These are phyloP conservation scores for Napeogenes sylphis DNA, from an alignment of 2,888 invertebrate species.

Conservation along the genomic window DNA sequence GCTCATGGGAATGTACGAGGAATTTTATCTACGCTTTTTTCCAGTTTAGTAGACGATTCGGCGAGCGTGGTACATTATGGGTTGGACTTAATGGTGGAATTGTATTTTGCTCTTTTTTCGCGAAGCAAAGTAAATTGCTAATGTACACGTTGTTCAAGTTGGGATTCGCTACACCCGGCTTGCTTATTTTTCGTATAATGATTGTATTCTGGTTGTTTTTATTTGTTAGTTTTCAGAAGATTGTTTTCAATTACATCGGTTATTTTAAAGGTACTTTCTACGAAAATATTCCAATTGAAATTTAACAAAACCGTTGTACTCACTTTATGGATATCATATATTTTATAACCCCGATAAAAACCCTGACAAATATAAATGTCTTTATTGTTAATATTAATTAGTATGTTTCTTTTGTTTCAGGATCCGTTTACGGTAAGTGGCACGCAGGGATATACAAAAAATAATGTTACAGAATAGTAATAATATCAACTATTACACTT, in stretches of 20 bases:
- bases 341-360: no score
- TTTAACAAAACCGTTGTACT: no score
- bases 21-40: slow-evolving; percentile 67
- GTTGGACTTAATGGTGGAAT: slow-evolving; percentile 46
- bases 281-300: no score
- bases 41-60: slow-evolving; percentile 72
- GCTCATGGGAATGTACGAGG: slow-evolving; percentile 68
- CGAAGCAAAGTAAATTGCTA: slow-evolving; percentile 30
- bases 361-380: no score
- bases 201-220: slow-evolving; percentile 6
- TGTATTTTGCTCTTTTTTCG: slow-evolving; percentile 46
- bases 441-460: slow-evolving; percentile 2
- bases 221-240: neutral
- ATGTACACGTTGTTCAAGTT: slow-evolving; percentile 22
- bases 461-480: slow-evolving; percentile 23
- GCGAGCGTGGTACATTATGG: slow-evolving; percentile 67
- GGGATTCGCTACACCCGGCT: slow-evolving; percentile 16
- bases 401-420: slow-evolving; percentile 74
- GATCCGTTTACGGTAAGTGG: slow-evolving; percentile 80
- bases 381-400: neutral
- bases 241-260: neutral
- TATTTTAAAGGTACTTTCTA: neutral
- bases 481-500: slow-evolving; percentile 3
- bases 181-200: slow-evolving; percentile 11
- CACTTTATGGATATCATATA: no score